Evolutionary conservation across 2,888 invertebrate species (phyloP).

Genomic region (Phortica okadai): DNA sequence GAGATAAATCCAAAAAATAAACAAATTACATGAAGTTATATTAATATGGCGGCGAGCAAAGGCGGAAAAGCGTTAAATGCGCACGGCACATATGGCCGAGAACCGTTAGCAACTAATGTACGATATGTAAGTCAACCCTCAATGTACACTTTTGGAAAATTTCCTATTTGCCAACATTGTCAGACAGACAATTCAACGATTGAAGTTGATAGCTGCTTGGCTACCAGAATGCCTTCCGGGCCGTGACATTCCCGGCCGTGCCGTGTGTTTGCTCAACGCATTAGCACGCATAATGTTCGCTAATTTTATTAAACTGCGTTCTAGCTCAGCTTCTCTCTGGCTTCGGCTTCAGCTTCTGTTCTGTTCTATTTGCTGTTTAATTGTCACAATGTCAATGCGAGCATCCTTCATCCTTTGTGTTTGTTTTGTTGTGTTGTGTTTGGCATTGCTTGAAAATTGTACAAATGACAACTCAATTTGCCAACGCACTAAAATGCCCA

Average conservation of each 20-base stretch:
- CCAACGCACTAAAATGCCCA: conserved; percentile 10
- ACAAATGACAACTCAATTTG: conserved; percentile 19
- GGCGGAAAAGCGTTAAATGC: too few species aligned
- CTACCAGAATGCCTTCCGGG: neutral
- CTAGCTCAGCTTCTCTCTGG: neutral
- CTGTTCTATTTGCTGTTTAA: neutral
- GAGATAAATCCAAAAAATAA: too few species aligned
- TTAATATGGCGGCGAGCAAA: too few species aligned
- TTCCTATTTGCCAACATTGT: too few species aligned
- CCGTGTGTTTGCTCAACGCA: conserved; percentile 58
- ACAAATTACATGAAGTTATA: too few species aligned
- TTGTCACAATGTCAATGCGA: neutral
- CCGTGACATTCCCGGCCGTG: neutral
- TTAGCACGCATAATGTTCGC: conserved; percentile 69
- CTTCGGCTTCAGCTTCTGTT: neutral
- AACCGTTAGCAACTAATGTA: too few species aligned
- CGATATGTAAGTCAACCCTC: too few species aligned
- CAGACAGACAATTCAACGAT: too few species aligned
- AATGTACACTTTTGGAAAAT: too few species aligned
- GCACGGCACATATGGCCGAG: too few species aligned
- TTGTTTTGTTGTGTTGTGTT: conserved; percentile 10
- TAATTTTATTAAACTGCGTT: conserved; percentile 56
- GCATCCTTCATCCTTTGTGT: neutral
- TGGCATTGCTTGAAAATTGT: neutral
- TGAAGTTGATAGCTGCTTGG: too few species aligned